Evolutionary conservation across 2,888 invertebrate genomes (phyloP).

Genomic region (Diaperis boleti): DNA sequence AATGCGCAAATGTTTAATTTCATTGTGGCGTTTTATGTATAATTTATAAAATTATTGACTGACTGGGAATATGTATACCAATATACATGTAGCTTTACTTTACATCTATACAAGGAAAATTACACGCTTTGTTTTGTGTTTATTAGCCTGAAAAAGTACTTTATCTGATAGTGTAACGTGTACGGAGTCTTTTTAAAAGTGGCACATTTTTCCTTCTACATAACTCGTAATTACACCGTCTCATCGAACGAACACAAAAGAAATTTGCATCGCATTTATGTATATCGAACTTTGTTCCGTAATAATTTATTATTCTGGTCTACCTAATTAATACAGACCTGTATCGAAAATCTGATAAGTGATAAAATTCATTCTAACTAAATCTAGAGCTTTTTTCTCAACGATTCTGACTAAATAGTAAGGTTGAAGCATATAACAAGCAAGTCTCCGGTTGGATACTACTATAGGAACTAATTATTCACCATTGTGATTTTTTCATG

Average conservation of each 20-base stretch:
- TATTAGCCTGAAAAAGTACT: slow-evolving; percentile 27
- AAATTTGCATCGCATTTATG: slow-evolving; percentile 25
- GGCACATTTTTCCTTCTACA: slow-evolving; percentile 17
- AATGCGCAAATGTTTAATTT: slow-evolving; percentile 57
- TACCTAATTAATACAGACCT: not conserved
- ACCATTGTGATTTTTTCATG: no score
- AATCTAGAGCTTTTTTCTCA: no score
- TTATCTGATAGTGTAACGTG: slow-evolving; percentile 28
- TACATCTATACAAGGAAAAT: slow-evolving; percentile 17
- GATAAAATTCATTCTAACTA: not conserved
- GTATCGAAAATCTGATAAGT: not conserved
- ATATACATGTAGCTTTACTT: slow-evolving; percentile 12
- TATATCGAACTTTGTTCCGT: no score
- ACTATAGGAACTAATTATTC: no score
- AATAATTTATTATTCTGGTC: no score
- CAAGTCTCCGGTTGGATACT: no score
- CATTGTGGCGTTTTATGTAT: slow-evolving; percentile 49
- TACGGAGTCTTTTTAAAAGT: slow-evolving; percentile 20
- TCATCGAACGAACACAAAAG: slow-evolving; percentile 32
- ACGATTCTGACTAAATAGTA: no score
- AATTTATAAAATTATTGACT: slow-evolving; percentile 47
- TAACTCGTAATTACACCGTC: slow-evolving; percentile 21
- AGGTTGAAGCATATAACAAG: no score
- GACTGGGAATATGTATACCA: slow-evolving; percentile 15
- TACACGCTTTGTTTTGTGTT: slow-evolving; percentile 24